Evolutionary conservation across 1,140 invertebrate genomes (phyloP), one percentile per base, ranked within the genome.

Genomic region (Caenorhabditis briggsae): DNA sequence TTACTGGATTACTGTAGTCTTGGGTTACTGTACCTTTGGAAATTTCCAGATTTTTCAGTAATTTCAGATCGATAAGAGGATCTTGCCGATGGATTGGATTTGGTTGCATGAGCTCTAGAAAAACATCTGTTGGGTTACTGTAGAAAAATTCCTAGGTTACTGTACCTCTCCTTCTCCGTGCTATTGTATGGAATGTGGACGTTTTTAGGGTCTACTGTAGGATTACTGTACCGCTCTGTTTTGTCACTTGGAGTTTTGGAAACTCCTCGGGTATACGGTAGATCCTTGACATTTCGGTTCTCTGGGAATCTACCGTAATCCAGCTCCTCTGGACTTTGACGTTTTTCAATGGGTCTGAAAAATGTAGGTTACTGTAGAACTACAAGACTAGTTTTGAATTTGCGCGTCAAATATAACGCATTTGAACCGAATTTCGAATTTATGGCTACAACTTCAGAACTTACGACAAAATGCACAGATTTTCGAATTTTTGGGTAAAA

Each of bases 121-220:
- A 6, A 14, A 20, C 18, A 6, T 11, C 0, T 59, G 0, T 14
- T 11, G 5, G 41, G 23, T 70, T 46, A 48, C 64, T 70, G 64
- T 70, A 70, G 43, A 59, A 59, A 20, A 59, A 11, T 48, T 70
- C n/a, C 23, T 11, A 9, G 41, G 18, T 70, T 70, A 43, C 33
- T 43, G 41, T 43, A 70, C 33, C 33, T 70, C 64, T 70, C 33
- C 18, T 70, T 70, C 3, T 70, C 64, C 2, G 64, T 33, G n/a
- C 46, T 70, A 11, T 70, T 70, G 11, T 70, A 70, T 18, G 64
- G 64, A 43, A 70, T 23, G 5, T 70, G 64, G 11, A 70, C 41
- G 8, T 25, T 33, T 12, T 8, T 1, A 8, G 23, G 25, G 9
- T 2, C 1, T 11, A 23, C 16, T 25, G 9, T 64, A 33, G 33